These are phyloP conservation scores for Phocoena sinus DNA, from an alignment of 2,113 vertebrate genomes.

Conservation along the genomic window DNA sequence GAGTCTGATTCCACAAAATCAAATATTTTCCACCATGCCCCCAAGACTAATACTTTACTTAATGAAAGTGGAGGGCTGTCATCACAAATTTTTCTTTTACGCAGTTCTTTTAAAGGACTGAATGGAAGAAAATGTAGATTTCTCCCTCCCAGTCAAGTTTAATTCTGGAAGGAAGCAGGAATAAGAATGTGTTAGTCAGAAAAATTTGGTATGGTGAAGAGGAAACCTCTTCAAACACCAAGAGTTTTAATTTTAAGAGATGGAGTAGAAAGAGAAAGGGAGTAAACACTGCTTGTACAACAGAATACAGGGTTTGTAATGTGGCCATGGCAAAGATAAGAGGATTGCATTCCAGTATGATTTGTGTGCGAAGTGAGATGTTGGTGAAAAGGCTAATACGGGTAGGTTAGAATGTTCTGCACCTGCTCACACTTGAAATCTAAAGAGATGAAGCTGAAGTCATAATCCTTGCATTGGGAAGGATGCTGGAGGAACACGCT, in stretches of 20 bases:
- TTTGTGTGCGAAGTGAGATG: neutral
- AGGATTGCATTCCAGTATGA: neutral
- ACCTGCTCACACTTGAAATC: neutral
- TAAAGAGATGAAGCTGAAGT: neutral
- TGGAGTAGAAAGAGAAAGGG: neutral
- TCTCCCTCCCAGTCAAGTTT: neutral
- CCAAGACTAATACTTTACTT: neutral
- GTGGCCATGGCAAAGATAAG: neutral
- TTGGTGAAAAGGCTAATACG: neutral
- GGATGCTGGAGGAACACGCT: neutral
- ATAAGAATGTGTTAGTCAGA: neutral
- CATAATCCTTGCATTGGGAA: neutral
- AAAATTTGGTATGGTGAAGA: neutral
- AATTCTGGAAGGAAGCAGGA: neutral
- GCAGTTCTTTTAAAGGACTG: neutral
- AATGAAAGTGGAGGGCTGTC: neutral
- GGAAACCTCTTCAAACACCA: neutral
- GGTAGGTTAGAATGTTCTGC: neutral
- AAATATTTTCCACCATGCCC: neutral
- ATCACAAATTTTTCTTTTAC: neutral
- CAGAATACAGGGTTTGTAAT: neutral
- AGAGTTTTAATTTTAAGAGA: conserved; percentile 16
- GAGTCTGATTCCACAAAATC: neutral
- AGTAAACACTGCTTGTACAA: fast-evolving
- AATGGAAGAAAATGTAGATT: neutral